Percentiles rank a stretch among this genome's conserved stretches.
phyloP scores from a whole-genome alignment of 2,797 vertebrate species.

The Mormyrus proboscirostris region DNA sequence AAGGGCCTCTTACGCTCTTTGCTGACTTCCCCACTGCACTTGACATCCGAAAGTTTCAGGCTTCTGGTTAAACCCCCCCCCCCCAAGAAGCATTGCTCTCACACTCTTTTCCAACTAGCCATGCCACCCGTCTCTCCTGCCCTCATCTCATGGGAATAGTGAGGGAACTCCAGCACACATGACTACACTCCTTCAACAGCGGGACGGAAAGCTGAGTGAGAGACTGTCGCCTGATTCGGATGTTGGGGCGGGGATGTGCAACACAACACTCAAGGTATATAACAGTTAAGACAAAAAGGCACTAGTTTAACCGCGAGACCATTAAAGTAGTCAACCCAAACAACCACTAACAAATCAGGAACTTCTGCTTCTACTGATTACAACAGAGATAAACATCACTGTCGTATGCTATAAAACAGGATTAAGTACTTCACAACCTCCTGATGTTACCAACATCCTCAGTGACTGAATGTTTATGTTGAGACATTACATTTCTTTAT shows the following conservation, averaged over 20 bases:
- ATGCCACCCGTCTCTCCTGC: not conserved
- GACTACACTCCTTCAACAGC: not conserved
- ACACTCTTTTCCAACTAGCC: not conserved
- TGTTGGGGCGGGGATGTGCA: not conserved
- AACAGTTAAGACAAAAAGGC: not conserved
- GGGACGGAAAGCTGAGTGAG: not conserved
- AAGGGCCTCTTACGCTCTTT: not conserved
- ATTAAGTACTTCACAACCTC: not conserved
- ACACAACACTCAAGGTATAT: not conserved
- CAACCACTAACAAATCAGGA: not conserved
- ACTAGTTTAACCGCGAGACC: not conserved
- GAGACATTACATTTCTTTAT: not conserved
- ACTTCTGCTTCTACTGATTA: not conserved
- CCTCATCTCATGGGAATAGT: not conserved
- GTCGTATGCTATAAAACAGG: not conserved
- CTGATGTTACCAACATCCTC: not conserved
- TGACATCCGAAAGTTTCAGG: not conserved
- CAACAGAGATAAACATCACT: not conserved
- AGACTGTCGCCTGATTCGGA: not conserved
- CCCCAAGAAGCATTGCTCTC: not conserved
- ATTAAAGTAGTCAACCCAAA: not conserved
- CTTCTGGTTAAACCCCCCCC: not conserved
- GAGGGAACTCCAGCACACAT: not conserved
- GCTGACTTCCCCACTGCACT: not conserved
- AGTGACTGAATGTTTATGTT: not conserved